Base-by-base conservation (phyloP, 1,140 invertebrate species). In the Helicoverpa armigera region DNA sequence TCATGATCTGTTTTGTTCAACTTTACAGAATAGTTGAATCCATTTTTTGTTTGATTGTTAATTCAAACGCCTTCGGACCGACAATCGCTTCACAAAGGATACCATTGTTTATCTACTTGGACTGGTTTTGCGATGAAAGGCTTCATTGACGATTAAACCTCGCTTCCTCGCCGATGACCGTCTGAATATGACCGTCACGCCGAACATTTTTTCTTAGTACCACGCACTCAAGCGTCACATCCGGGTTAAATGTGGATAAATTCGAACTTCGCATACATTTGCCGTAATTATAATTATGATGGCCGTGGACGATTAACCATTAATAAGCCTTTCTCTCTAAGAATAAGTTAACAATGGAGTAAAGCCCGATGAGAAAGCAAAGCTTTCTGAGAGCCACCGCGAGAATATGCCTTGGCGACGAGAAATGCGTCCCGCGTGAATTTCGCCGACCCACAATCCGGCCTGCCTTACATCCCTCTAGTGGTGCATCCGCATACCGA, bases 371-470 rank as follows among this genome's bases (percentile, higher is more conserved):
- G 86, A 85, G 89, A 89, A 91, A 89, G 87, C 82, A 81, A 60
- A 78, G 81, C 75, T 89, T 83, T 86, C 78, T 70, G 81, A 80
- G 69, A 80, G 63, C 56, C 35, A 80, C 73, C 65, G 74, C 72
- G 69, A 72, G 77, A 70, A 56, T 69, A 51, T 78, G 65, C 65
- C 79, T 78, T 81, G 77, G 73, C 51, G 81, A 82, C 74, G 77
- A 76, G 83, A 85, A 88, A 86, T 77, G 80, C 75, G 82, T 87
- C 84, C 82, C 83, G 81, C 76, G 72, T 77, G 70, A 85, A 83
- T 90, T 88, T 90, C 89, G 86, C 88, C 83, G 88, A 89, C 87
- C 88, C 84, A 89, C 88, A 81, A 86, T 84, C 56, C 63, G 85
- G 82, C 86, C 86, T 76, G 67, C 86, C 86, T 87, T 79, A 58